Evolutionary conservation across 2,888 invertebrate genomes (phyloP).

Genomic region (Parnassius mnemosyne): DNA sequence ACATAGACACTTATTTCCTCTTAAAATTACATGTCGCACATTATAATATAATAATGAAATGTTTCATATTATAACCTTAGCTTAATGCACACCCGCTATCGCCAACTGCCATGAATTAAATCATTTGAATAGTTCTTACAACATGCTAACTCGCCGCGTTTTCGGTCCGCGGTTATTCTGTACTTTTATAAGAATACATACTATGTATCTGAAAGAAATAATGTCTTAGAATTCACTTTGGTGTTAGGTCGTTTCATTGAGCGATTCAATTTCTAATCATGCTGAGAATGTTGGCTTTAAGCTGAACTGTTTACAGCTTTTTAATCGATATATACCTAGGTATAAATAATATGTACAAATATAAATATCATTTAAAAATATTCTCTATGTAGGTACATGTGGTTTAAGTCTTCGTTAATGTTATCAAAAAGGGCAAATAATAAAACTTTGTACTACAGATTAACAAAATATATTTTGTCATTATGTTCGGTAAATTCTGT

Average conservation of each 20-base stretch:
- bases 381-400: no score
- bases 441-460: no score
- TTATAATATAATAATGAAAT: no score
- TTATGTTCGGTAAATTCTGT: no score
- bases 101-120: constrained; percentile 34
- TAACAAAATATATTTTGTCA: no score
- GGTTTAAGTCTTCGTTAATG: no score
- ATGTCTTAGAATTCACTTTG: constrained; percentile 37
- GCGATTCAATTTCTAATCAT: constrained; percentile 60
- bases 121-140: constrained; percentile 33
- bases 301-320: constrained; percentile 13
- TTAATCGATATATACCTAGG: no score
- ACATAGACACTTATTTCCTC: no score
- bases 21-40: no score
- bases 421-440: no score
- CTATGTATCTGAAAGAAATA: constrained; percentile 47
- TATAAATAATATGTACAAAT: no score
- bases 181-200: constrained; percentile 37
- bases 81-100: constrained; percentile 7
- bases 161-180: constrained; percentile 48
- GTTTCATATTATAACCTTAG: not conserved
- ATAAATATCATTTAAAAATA: no score
- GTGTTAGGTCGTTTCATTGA: constrained; percentile 56
- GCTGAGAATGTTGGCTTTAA: constrained; percentile 33
- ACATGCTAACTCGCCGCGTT: constrained; percentile 63